Evolutionary conservation across 2,113 vertebrate species (phyloP).

Genomic region (Chlorodrepanis virens): DNA sequence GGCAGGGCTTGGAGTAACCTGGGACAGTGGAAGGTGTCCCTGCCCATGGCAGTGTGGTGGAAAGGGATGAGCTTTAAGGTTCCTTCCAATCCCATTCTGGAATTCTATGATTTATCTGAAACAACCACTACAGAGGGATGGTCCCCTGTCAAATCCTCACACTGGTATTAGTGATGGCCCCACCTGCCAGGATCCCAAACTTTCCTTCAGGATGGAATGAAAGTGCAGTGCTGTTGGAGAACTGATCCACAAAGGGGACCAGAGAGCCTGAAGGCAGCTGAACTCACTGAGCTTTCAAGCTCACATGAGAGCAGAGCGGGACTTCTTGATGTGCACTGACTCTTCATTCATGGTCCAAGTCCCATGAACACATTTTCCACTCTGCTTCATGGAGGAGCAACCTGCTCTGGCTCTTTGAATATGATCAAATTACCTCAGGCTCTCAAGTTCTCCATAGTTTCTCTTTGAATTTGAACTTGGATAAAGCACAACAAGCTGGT

Average conservation of each 20-base stretch:
- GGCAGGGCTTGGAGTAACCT: fast-evolving
- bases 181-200: not conserved
- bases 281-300: not conserved
- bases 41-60: not conserved
- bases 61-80: not conserved
- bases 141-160: not conserved
- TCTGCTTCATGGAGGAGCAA: not conserved
- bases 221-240: fast-evolving
- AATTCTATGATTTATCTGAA: not conserved
- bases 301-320: not conserved
- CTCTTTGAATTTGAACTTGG: not conserved
- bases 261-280: not conserved
- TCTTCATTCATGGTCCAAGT: not conserved
- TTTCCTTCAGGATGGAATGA: not conserved
- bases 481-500: not conserved
- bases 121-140: not conserved
- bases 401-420: not conserved
- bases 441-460: not conserved
- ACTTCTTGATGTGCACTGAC: not conserved
- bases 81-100: not conserved
- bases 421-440: not conserved
- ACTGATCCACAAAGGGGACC: not conserved
- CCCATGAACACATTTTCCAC: not conserved
- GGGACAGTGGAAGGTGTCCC: fast-evolving
- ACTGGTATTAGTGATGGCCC: not conserved